phyloP scores from a whole-genome alignment of 2,113 vertebrate genomes.

The Rousettus leschenaultii region DNA sequence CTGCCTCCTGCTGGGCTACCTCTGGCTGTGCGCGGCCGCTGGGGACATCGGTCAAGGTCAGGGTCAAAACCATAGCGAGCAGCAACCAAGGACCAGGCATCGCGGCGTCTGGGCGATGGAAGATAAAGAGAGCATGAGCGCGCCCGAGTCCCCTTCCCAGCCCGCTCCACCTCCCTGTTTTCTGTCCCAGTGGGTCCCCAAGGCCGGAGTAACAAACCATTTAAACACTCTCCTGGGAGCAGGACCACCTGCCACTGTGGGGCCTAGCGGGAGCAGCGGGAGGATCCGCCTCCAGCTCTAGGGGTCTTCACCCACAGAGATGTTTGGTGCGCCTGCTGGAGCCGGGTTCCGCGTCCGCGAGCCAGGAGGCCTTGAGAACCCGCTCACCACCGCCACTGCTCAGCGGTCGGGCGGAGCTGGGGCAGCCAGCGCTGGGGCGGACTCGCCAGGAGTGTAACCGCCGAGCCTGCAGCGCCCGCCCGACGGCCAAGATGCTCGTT shows the following conservation, averaged over 20 bases:
- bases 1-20: not conserved
- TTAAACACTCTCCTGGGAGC: not conserved
- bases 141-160: accelerated
- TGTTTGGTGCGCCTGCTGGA: not conserved
- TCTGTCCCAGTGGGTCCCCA: not conserved
- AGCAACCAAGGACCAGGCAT: constrained; percentile 54
- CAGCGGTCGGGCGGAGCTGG: accelerated
- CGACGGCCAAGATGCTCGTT: no score
- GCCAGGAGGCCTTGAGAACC: not conserved
- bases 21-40: not conserved
- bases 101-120: not conserved
- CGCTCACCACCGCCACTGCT: not conserved
- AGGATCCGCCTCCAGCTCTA: not conserved
- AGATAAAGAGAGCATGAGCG: not conserved
- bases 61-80: constrained; percentile 9
- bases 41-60: not conserved
- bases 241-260: not conserved
- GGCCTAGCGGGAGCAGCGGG: not conserved
- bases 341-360: not conserved
- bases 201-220: not conserved
- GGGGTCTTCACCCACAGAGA: not conserved
- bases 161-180: not conserved
- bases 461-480: no score
- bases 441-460: no score
- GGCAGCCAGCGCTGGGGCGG: not conserved